These are phyloP conservation scores for Meteorus colon DNA, from an alignment of 2,888 invertebrate species.

Conservation along the genomic window DNA sequence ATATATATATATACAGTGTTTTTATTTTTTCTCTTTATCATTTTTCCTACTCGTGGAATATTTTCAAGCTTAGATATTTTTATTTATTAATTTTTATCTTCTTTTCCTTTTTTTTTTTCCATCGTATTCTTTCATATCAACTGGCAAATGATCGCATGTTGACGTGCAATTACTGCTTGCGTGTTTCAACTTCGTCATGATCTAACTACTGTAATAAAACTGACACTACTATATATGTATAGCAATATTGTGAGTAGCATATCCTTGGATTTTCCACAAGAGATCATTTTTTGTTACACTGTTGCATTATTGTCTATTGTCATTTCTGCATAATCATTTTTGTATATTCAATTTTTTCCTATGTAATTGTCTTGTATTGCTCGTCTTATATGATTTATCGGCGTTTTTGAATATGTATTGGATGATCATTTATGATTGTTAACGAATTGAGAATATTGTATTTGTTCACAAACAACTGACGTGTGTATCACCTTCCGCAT, in stretches of 20 bases:
- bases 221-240: constrained; percentile 15
- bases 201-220: constrained; percentile 37
- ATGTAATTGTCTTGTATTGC: background rate
- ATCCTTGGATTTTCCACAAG: constrained; percentile 23
- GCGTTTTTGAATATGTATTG: background rate
- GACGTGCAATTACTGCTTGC: constrained; percentile 40
- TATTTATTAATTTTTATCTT: constrained; percentile 14
- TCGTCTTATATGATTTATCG: background rate
- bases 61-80: constrained; percentile 19
- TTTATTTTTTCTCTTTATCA: background rate
- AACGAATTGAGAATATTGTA: background rate
- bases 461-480: constrained; percentile 27
- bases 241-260: background rate
- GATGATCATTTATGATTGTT: background rate
- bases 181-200: constrained; percentile 34
- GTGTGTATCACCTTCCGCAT: constrained; percentile 42
- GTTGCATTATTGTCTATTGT: background rate
- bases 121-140: constrained; percentile 19
- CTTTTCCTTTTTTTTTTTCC: constrained; percentile 1
- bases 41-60: constrained; percentile 18
- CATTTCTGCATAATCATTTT: background rate
- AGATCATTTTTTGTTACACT: background rate
- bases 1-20: background rate
- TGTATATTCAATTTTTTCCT: background rate
- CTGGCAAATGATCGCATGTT: constrained; percentile 37